Percentiles rank a stretch among this genome's conserved stretches.
Evolutionary conservation across 23 tunicate species (phyloP).

Genomic region (Halocynthia aurantium): DNA sequence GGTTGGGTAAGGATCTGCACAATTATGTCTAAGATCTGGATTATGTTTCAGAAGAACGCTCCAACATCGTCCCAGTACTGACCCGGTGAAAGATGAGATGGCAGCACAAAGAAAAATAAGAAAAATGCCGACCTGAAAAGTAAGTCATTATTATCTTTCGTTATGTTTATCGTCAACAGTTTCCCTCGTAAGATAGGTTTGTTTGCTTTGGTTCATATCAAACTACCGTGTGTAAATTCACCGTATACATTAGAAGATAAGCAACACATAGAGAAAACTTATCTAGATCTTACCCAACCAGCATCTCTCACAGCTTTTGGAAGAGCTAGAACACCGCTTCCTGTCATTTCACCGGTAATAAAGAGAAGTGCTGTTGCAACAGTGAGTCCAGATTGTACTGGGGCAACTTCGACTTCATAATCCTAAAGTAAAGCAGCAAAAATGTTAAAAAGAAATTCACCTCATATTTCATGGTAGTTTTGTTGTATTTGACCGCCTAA

Average conservation of each 20-base stretch:
- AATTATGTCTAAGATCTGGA: constrained; percentile 35
- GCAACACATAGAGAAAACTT: not conserved
- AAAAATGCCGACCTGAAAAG: constrained; percentile 62
- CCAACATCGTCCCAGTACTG: constrained; percentile 95
- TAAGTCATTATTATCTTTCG: not conserved
- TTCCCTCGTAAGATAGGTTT: no score
- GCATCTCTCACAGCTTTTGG: constrained; percentile 87
- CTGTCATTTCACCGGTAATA: constrained; percentile 98
- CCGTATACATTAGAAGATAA: not conserved
- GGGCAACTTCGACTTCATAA: no score
- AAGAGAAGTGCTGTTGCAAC: constrained; percentile 78
- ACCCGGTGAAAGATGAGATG: constrained; percentile 87
- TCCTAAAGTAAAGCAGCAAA: no score
- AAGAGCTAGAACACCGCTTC: constrained; percentile 93
- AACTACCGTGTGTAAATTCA: no score
- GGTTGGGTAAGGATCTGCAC: constrained; percentile 94
- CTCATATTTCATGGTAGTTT: no score
- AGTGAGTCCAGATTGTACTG: constrained; percentile 54
- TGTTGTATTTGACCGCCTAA: no score
- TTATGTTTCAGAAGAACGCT: constrained; percentile 45
- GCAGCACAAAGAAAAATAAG: constrained; percentile 85
- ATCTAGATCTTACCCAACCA: constrained; percentile 70
- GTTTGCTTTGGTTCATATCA: no score
- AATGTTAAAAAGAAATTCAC: no score
- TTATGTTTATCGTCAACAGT: not conserved